Evolutionary conservation across 2,113 vertebrate genomes (phyloP).

Genomic region (Silurus meridionalis): DNA sequence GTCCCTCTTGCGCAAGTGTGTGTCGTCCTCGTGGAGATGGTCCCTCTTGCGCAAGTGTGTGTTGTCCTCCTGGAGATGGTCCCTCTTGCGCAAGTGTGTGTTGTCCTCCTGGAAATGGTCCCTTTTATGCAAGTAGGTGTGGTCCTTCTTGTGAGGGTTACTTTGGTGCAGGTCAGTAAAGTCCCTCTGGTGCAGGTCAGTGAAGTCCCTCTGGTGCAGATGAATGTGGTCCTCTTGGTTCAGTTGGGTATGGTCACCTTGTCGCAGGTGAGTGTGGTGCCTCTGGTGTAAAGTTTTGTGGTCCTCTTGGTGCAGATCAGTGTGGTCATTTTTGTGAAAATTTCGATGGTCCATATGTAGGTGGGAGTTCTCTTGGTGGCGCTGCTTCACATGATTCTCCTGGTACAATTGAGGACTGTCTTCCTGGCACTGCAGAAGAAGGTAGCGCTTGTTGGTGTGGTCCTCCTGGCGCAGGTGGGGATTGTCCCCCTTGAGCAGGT

Average conservation of each 20-base stretch:
- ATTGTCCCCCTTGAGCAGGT: conserved; percentile 59
- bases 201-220: neutral
- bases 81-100: conserved; percentile 50
- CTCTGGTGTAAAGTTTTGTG: neutral
- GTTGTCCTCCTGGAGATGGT: conserved; percentile 28
- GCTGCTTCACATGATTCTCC: neutral
- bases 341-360: too few species aligned
- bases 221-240: neutral
- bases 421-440: conserved; percentile 10
- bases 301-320: neutral
- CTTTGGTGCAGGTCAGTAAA: neutral
- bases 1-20: conserved; percentile 51
- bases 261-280: neutral
- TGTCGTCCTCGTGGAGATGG: neutral
- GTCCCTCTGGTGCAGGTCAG: conserved; percentile 52
- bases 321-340: neutral
- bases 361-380: neutral
- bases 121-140: neutral
- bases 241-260: too few species aligned
- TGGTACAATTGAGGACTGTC: neutral
- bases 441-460: neutral
- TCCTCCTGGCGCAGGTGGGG: conserved; percentile 16
- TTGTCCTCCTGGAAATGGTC: neutral
- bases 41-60: conserved; percentile 53
- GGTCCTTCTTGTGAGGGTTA: neutral